Base-by-base conservation (phyloP, 2,113 vertebrate species). In the Nothoprocta pentlandii region DNA sequence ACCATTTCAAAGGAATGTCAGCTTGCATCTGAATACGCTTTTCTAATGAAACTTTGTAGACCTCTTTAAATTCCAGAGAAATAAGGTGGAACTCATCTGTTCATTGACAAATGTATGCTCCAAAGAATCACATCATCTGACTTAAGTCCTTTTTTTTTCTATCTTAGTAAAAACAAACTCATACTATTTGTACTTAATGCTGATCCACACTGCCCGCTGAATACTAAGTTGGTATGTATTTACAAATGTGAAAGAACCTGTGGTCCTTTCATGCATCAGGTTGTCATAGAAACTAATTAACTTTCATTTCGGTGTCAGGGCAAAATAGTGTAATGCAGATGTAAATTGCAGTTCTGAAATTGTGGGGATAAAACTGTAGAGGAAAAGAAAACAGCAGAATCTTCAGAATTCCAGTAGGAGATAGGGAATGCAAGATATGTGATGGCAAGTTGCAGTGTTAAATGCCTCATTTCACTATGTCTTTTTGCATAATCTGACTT, bases 271-370 rank as follows among this genome's bases (percentile, higher is more conserved):
- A 97, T 97, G 97, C 97, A 97, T 95, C 91, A 96, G 95, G 97
- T 98, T 96, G 79, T 97, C 96, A 97, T 98, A 98, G 97, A 98
- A 97, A 98, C 97, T 97, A 97, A 97, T 98, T 98, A 98, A 98
- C 95, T 98, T 97, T 97, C 96, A 97, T 98, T 98, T 97, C 93
- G 97, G 74, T 97, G 96, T 97, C 96, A 97, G 96, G 90, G 88
- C 92, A 97, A 97, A 97, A 94, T 95, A 94, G 89, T 92, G 80
- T 84, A 91, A 96, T 95, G 86, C 91, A 96, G 96, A 96, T 96
- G 93, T 97, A 98, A 97, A 97, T 93, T 97, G 96, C 96, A 96
- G 95, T 97, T 96, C 94, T 94, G 83, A 94, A 97, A 97, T 97
- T 95, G 95, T 87, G 54, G 23, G 11, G 76, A 96, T 93, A 93